Base-by-base conservation (phyloP, 2,797 vertebrate genomes). In the Neosalanx taihuensis region DNA sequence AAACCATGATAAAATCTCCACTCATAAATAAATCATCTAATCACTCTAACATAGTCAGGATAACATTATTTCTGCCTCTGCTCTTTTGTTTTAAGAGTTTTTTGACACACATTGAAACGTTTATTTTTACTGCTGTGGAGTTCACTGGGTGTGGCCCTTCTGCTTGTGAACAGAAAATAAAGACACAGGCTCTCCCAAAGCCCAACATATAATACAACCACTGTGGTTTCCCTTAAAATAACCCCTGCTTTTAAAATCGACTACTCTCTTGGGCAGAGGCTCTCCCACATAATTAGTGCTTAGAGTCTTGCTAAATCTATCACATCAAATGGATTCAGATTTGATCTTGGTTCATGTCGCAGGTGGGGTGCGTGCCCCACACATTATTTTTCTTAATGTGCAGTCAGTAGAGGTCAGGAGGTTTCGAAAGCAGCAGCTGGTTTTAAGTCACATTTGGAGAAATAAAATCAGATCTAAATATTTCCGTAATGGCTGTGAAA, bases 221-320 rank as follows among this genome's bases (percentile, higher is more conserved):
- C 76, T 84, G 92, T 77, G 91, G 92, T 89, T 93, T 88, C 66
- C 81, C 82, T 86, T 85, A 82, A 93, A 93, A 93, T 93, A 92
- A 91, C 87, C 86, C 46, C 30, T 78, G 62, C 76, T 69, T 59
- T 78, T 66, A 73, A 68, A 57, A 33, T n/a, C 12, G 53, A n/a
- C 51, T 26, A 20, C 67, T 37, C 72, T 71, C 56, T 63, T 13
- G 53, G 84, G 89, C 87, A 86, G 86, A 83, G 82, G 90, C 89
- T 77, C 71, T 77, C 81, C 88, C 89, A 88, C 90, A 92, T 90
- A 92, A 92, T 91, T 81, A 87, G 81, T 77, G 81, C 82, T 83
- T 89, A 61, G 65, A 56, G 17, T 9, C 29, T 31, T 63, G 60
- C 18, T 26, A 56, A 3, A 61, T 41, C 9, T 51, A 53, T 67